A percentile compares a stretch with the other conserved stretches of the same genome.
Conservation (phyloP, 2,113 vertebrate species). For the Anhinga anhinga region DNA sequence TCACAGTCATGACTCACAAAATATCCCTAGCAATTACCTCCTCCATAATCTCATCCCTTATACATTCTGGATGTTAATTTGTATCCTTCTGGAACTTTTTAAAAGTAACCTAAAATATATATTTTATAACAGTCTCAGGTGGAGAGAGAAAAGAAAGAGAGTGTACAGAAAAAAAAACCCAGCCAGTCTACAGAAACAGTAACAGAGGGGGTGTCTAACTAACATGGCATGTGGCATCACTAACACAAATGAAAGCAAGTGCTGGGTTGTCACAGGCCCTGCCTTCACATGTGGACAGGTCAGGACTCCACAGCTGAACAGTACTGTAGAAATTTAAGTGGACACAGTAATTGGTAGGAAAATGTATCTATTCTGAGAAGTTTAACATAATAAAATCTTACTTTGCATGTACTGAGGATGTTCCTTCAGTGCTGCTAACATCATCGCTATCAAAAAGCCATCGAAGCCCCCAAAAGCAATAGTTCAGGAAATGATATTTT, state of each 20-base stretch:
- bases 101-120: background rate
- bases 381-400: background rate
- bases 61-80: background rate
- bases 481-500: background rate
- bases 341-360: background rate
- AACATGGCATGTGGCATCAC: background rate
- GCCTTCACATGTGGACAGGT: background rate
- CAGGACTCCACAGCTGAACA: background rate
- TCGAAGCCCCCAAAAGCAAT: background rate
- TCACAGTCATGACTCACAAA: constrained; percentile 10
- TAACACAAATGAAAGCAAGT: background rate
- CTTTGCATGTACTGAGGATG: background rate
- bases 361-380: background rate
- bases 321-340: background rate
- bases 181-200: background rate
- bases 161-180: background rate
- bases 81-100: background rate
- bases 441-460: background rate
- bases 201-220: background rate
- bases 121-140: background rate
- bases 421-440: background rate
- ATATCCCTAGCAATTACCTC: constrained; percentile 25
- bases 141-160: background rate
- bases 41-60: background rate
- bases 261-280: background rate